These are phyloP conservation scores for Noctua comes DNA, from an alignment of 2,888 invertebrate species.

Conservation along the genomic window DNA sequence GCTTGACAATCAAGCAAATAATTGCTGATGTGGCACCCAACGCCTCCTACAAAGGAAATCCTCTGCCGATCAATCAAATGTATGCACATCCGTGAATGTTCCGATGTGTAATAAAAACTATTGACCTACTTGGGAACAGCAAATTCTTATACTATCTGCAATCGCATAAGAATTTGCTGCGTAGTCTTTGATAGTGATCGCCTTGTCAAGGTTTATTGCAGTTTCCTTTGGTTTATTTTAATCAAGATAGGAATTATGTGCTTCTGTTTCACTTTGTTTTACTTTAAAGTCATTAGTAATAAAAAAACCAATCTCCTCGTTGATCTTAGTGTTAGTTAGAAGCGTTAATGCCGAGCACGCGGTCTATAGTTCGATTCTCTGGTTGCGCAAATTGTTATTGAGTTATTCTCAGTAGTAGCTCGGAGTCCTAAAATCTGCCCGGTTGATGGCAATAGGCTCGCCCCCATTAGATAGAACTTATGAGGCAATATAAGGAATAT, in stretches of 20 bases:
- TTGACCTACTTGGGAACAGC: constrained; percentile 23
- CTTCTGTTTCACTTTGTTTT: constrained; percentile 6
- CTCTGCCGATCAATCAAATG: constrained; percentile 45
- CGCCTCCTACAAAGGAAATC: constrained; percentile 51
- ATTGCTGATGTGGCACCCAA: too few relatives aligned
- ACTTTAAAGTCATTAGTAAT: too few relatives aligned
- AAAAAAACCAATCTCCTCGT: background rate
- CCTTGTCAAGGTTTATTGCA: constrained; percentile 24
- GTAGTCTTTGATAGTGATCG: constrained; percentile 12
- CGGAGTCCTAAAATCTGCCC: background rate
- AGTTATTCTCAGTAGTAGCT: too few relatives aligned
- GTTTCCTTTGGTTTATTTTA: constrained; percentile 16
- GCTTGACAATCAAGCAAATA: constrained; percentile 48
- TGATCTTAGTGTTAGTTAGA: background rate
- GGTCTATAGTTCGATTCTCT: background rate
- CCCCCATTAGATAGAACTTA: background rate
- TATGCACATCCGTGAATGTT: constrained; percentile 40
- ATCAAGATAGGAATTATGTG: background rate
- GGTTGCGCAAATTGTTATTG: background rate
- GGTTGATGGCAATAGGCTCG: background rate
- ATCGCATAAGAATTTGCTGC: background rate
- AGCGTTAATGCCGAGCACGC: background rate
- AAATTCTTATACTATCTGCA: constrained; percentile 3
- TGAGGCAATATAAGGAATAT: background rate
- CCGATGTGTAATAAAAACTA: constrained; percentile 26